Conservation (phyloP, 2,888 invertebrate genomes). For the Pseudococcus viburni region DNA sequence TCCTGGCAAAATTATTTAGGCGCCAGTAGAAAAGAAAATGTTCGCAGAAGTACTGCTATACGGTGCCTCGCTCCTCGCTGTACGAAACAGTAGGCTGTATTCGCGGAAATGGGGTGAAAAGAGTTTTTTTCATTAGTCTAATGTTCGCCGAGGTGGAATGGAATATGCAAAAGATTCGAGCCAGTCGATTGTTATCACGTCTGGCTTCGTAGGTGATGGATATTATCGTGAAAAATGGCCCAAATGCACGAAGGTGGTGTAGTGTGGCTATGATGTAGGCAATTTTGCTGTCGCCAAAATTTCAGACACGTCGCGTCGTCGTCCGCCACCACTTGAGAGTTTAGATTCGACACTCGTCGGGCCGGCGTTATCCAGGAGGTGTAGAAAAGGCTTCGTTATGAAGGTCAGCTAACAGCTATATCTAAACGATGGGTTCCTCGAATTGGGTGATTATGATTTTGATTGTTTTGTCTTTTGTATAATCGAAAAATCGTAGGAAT, state of each 20-base stretch:
- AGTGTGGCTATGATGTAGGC: not conserved
- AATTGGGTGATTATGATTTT: not conserved
- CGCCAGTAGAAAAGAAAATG: not conserved
- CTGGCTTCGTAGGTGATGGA: not conserved
- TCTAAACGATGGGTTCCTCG: not conserved
- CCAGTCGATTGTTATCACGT: conserved; percentile 3
- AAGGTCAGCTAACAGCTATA: not conserved
- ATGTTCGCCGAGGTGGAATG: not conserved
- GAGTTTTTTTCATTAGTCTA: not conserved
- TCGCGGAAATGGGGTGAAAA: not conserved
- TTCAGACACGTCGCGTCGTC: not conserved
- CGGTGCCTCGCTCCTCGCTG: not conserved
- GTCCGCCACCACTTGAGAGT: not conserved
- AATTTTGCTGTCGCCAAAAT: not conserved
- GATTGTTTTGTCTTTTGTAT: not conserved
- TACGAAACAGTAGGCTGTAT: not conserved
- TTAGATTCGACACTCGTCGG: not conserved
- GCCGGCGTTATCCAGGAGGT: not conserved
- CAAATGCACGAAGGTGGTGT: not conserved
- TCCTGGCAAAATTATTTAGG: no score
- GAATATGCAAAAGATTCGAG: not conserved
- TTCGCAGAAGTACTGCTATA: not conserved
- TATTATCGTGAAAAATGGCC: not conserved
- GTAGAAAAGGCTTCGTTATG: not conserved
- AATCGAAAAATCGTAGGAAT: not conserved